Conservation (phyloP, 2,113 vertebrate species). For the Perca flavescens region DNA sequence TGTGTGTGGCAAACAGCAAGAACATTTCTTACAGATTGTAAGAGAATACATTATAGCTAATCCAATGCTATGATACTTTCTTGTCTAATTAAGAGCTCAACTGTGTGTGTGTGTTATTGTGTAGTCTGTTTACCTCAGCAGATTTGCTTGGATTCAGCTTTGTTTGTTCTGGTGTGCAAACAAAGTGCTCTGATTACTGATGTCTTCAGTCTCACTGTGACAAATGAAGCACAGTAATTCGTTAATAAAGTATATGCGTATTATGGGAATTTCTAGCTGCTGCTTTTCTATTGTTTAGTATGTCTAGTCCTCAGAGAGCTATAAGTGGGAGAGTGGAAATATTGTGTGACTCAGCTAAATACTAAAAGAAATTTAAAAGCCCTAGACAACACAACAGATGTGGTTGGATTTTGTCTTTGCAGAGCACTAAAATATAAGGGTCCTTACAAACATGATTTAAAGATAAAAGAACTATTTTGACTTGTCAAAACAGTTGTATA, state of each 20-base stretch:
- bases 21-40: no score
- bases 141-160: slow-evolving; percentile 52
- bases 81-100: no score
- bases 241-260: slow-evolving; percentile 18
- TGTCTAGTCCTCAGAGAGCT: background rate
- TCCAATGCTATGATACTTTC: no score
- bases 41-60: no score
- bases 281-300: slow-evolving; percentile 3
- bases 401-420: slow-evolving; percentile 14
- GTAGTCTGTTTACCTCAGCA: slow-evolving; percentile 35
- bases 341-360: slow-evolving; percentile 26
- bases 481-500: slow-evolving; percentile 36
- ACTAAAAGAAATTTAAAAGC: slow-evolving; percentile 14
- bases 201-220: slow-evolving; percentile 28
- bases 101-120: slow-evolving; percentile 29
- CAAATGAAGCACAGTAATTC: slow-evolving; percentile 26
- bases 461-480: slow-evolving; percentile 49
- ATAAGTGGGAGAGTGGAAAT: slow-evolving; percentile 28
- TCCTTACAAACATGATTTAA: slow-evolving; percentile 41
- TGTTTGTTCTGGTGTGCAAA: slow-evolving; percentile 23
- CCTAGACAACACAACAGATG: slow-evolving; percentile 5
- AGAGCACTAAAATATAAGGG: background rate
- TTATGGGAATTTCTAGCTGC: slow-evolving; percentile 20
- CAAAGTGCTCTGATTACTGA: slow-evolving; percentile 21
- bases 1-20: no score